Evolutionary conservation across 2,797 vertebrate genomes (phyloP).

Genomic region (Taeniopygia guttata): DNA sequence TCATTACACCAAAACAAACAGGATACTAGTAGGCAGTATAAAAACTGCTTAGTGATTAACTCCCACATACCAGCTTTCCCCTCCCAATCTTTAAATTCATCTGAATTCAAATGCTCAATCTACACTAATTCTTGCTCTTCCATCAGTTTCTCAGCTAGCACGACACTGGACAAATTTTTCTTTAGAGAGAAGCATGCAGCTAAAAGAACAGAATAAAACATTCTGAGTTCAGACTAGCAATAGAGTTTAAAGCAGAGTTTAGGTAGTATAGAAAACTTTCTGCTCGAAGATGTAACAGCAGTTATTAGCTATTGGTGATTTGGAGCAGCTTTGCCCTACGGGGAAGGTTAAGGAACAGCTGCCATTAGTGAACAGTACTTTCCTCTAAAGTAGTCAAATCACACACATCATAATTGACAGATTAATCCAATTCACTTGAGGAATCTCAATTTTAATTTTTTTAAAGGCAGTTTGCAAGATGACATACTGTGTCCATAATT

Average conservation of each 20-base stretch:
- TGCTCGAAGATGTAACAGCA: background rate
- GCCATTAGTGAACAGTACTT: background rate
- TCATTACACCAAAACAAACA: constrained; percentile 5
- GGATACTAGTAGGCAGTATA: background rate
- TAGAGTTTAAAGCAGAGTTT: background rate
- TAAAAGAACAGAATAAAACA: background rate
- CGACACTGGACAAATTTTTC: background rate
- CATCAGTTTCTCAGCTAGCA: background rate
- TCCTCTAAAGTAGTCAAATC: background rate
- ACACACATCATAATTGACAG: background rate
- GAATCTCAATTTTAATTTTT: background rate
- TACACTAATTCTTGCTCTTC: background rate
- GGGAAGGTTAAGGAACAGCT: background rate
- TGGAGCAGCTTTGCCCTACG: background rate
- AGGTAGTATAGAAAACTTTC: background rate
- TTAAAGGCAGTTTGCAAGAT: background rate
- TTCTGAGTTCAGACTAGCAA: background rate
- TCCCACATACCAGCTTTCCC: background rate
- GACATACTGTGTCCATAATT: background rate
- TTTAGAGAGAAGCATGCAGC: background rate
- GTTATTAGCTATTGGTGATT: background rate
- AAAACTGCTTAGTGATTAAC: background rate
- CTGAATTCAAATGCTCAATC: background rate
- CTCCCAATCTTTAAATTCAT: background rate
- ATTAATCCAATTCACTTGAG: background rate